Conservation (phyloP, 2,888 invertebrate genomes). For the Platycnemis pennipes region DNA sequence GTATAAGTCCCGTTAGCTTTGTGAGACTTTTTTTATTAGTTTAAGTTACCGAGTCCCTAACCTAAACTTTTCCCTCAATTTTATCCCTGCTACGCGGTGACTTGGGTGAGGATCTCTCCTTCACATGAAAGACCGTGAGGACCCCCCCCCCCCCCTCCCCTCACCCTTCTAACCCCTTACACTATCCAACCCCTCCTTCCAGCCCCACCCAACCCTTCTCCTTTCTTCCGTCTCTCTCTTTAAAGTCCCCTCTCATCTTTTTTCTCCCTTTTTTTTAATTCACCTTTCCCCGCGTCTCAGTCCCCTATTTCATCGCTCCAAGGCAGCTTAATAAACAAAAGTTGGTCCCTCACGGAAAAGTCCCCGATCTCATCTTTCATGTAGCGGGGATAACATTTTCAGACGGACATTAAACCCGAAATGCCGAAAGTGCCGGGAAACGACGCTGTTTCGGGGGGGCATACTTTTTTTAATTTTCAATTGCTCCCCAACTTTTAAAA, state of each 20-base stretch:
- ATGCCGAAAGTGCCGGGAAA: not conserved
- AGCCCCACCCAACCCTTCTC: not conserved
- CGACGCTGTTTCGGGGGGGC: not conserved
- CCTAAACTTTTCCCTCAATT: slow-evolving; percentile 54
- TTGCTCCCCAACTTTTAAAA: not conserved
- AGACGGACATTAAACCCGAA: slow-evolving; percentile 13
- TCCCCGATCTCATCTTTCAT: not conserved
- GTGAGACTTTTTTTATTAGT: slow-evolving; percentile 60
- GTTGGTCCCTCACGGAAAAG: not conserved
- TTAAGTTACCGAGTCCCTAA: slow-evolving; percentile 43
- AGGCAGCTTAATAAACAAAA: slow-evolving; percentile 58
- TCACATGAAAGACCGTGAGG: not conserved
- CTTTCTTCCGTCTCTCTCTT: not conserved
- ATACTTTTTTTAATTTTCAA: not conserved
- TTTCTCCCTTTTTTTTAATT: slow-evolving; percentile 39
- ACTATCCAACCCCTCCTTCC: not conserved
- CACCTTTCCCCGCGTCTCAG: slow-evolving; percentile 2
- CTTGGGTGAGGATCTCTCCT: slow-evolving; percentile 21
- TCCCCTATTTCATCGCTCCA: slow-evolving; percentile 35
- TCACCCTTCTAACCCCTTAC: not conserved
- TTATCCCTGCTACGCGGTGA: slow-evolving; percentile 45
- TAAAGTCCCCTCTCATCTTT: not conserved
- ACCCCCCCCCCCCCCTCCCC: not conserved
- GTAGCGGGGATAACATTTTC: not conserved
- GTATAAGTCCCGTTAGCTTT: slow-evolving; percentile 43